These are phyloP conservation scores for Pseudomyrmex cubaensis DNA, from an alignment of 1,140 invertebrate genomes.

Conservation along the genomic window DNA sequence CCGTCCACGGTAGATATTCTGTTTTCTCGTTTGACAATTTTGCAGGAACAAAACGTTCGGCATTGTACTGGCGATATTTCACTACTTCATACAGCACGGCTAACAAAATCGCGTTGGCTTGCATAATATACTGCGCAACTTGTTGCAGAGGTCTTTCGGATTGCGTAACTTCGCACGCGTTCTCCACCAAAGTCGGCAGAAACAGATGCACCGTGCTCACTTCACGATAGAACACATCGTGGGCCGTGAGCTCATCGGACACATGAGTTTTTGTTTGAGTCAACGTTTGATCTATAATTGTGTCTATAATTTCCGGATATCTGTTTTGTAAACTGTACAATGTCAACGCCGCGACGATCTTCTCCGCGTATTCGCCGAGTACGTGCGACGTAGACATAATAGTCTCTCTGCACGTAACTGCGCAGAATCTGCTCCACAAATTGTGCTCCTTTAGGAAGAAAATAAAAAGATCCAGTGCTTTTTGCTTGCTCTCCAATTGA, in stretches of 20 bases:
- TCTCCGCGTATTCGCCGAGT: slow-evolving; percentile 90
- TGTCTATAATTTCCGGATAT: slow-evolving; percentile 84
- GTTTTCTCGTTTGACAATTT: slow-evolving; percentile 77
- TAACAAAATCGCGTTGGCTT: slow-evolving; percentile 87
- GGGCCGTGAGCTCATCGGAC: slow-evolving; percentile 87
- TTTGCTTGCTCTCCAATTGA: slow-evolving; percentile 94
- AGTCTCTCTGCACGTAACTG: slow-evolving; percentile 86
- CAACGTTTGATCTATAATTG: slow-evolving; percentile 87
- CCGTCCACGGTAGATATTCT: slow-evolving; percentile 90
- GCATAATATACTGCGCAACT: slow-evolving; percentile 85
- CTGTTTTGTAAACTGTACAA: slow-evolving; percentile 88
- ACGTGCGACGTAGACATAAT: slow-evolving; percentile 88
- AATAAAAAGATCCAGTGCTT: slow-evolving; percentile 90
- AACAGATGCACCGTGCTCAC: slow-evolving; percentile 87
- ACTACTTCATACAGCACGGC: slow-evolving; percentile 86
- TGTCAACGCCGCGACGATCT: slow-evolving; percentile 90
- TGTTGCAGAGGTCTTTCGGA: slow-evolving; percentile 85
- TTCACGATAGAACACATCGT: slow-evolving; percentile 91
- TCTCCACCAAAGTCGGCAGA: slow-evolving; percentile 85
- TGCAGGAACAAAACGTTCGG: slow-evolving; percentile 83
- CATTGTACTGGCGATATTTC: slow-evolving; percentile 86
- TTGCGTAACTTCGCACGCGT: slow-evolving; percentile 85
- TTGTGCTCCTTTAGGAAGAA: slow-evolving; percentile 91
- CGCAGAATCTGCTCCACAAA: slow-evolving; percentile 89
- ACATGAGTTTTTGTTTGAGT: slow-evolving; percentile 74